phyloP scores from a whole-genome alignment of 2,113 vertebrate species.

The Salvelinus alpinus region DNA sequence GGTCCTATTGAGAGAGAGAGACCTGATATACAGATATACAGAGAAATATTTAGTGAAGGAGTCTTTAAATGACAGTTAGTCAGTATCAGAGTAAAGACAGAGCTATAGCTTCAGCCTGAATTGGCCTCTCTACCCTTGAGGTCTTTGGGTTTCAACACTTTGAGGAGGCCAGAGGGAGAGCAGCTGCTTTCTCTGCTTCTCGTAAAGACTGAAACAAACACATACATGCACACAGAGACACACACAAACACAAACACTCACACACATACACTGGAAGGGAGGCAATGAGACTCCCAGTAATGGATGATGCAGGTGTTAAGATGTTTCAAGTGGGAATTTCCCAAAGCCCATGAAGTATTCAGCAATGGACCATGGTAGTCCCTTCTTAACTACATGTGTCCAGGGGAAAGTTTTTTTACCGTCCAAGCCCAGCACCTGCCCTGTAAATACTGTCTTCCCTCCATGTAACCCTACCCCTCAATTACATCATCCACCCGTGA shows the following conservation, averaged over 20 bases:
- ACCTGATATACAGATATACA: not conserved
- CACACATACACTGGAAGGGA: not conserved
- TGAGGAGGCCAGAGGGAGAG: constrained; percentile 22
- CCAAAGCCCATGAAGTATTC: constrained; percentile 41
- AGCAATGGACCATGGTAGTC: constrained; percentile 20
- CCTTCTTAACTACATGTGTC: constrained; percentile 32
- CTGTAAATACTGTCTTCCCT: constrained; percentile 34
- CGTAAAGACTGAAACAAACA: constrained; percentile 42
- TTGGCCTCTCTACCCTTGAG: constrained; percentile 13
- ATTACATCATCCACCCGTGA: not conserved
- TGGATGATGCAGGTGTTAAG: constrained; percentile 60
- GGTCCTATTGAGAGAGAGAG: not conserved
- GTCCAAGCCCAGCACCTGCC: constrained; percentile 47
- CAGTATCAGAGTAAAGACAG: not conserved
- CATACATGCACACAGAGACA: not conserved
- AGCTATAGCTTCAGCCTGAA: not conserved
- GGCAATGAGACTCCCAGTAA: constrained; percentile 28
- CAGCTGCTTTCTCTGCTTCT: constrained; percentile 45
- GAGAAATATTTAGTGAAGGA: not conserved
- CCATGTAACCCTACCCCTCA: constrained; percentile 14
- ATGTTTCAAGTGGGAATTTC: constrained; percentile 54
- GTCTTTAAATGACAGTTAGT: not conserved
- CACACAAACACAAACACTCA: not conserved
- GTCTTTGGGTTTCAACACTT: constrained; percentile 21
- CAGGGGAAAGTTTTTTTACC: constrained; percentile 46